Percentiles rank a stretch among this genome's conserved stretches.
These are phyloP conservation scores for Axinella damicornis DNA, from an alignment of 37 sponge, comb jelly and placozoan genomes.

Conservation along the genomic window DNA sequence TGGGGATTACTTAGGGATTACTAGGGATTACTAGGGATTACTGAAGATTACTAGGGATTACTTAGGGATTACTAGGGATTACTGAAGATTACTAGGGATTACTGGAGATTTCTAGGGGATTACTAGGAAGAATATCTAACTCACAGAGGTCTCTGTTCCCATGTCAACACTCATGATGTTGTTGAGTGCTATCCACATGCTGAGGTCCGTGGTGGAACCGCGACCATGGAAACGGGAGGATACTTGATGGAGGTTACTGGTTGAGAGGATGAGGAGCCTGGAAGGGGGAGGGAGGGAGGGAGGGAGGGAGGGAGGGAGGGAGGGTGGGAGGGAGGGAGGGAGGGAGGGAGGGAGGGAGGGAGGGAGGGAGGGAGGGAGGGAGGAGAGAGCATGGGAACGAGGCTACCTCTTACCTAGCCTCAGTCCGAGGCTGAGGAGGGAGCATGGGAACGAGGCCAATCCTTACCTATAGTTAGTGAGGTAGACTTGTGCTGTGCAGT, in stretches of 20 bases:
- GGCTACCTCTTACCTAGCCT: too few species aligned
- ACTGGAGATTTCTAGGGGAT: too few species aligned
- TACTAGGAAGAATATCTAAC: too few species aligned
- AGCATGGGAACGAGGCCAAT: not conserved
- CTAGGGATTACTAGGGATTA: too few species aligned
- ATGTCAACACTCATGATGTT: slow-evolving; percentile 76
- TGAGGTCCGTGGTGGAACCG: slow-evolving; percentile 52
- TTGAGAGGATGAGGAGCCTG: slow-evolving; percentile 51
- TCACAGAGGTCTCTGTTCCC: slow-evolving; percentile 37
- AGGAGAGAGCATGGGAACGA: not conserved
- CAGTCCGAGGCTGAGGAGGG: not conserved
- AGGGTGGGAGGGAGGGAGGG: not conserved
- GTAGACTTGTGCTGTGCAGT: slow-evolving; percentile 69
- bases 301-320: not conserved
- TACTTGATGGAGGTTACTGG: not conserved
- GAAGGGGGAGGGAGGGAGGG: not conserved
- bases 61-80: too few species aligned
- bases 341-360: not conserved
- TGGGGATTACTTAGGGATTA: too few species aligned
- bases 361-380: not conserved
- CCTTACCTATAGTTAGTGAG: slow-evolving; percentile 89
- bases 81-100: too few species aligned
- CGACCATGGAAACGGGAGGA: not conserved
- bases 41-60: too few species aligned
- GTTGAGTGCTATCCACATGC: slow-evolving; percentile 86